Evolutionary conservation across 2,888 invertebrate genomes (phyloP), one percentile per base, ranked within the genome.

Genomic region (Mesorhabditis belari): DNA sequence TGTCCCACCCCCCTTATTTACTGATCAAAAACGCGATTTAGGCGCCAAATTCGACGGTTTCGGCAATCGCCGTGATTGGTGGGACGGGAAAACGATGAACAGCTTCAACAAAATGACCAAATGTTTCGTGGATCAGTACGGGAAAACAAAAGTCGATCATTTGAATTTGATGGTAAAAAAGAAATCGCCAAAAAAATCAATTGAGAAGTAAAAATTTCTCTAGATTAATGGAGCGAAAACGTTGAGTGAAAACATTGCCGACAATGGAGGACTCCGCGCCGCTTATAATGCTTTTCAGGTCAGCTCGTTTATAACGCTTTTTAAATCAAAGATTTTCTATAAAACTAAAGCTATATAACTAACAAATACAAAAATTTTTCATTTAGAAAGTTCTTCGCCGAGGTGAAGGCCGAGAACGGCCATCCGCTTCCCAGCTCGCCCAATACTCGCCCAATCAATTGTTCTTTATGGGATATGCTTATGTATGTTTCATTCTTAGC

Each of bases 1-100:
- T n/a, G n/a, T n/a, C n/a, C n/a, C n/a, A n/a, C n/a, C n/a, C n/a
- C n/a, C n/a, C n/a, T n/a, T n/a, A n/a, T n/a, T n/a, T n/a, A n/a
- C n/a, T n/a, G n/a, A n/a, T n/a, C n/a, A n/a, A 35, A 9, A 17
- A 35, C n/a, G 44, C 44, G 23, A 25, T 55, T 49, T 1, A 62
- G 62, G 62, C 21, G 21, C 59, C 12, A 27, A 19, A n/a, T 62
- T 55, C 24, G 59, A 62, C 49, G 55, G 19, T 12, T 28, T 54
- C n/a, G 62, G 62, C 4, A 62, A 62, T 27, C n/a, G 55, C 12
- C 19, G 25, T 4, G 55, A 62, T 21, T 62, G 62, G 62, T 62
- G 62, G 62, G 51, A 17, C 4, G 26, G 25, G 3, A 44, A 28
- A 26, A 62, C 62, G 6, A 12, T 53, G 17, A 35, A 19, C 3